Evolutionary conservation across 1,140 invertebrate genomes (phyloP).

Genomic region (Tetramorium alpestre): DNA sequence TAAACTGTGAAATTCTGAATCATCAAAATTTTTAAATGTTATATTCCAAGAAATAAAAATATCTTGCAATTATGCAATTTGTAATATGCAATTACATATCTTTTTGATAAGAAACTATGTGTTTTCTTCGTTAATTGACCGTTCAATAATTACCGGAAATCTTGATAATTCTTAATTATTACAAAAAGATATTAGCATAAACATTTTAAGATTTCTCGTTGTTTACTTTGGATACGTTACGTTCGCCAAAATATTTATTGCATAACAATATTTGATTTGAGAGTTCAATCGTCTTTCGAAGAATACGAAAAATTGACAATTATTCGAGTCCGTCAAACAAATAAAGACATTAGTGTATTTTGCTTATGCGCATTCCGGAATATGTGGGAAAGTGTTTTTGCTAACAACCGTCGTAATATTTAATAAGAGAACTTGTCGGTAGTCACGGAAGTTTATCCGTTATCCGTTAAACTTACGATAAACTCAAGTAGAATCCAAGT

Average conservation of each 20-base stretch:
- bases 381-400: neutral
- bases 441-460: constrained; percentile 7
- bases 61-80: no score
- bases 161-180: neutral
- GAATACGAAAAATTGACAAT: neutral
- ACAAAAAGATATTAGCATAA: neutral
- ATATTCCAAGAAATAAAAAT: no score
- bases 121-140: no score
- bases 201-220: neutral
- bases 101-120: no score
- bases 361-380: neutral
- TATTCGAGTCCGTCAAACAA: constrained; percentile 10
- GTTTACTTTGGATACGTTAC: neutral
- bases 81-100: no score
- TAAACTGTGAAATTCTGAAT: neutral
- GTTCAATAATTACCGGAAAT: no score
- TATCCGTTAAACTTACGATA: neutral
- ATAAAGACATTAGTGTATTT: neutral
- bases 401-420: constrained; percentile 18
- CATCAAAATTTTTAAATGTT: no score
- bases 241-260: neutral
- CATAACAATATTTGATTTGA: neutral
- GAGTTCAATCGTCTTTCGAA: neutral
- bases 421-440: constrained; percentile 21
- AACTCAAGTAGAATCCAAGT: neutral